Evolutionary conservation across 2,797 vertebrate species (phyloP).

Genomic region (Malacoraja senta): DNA sequence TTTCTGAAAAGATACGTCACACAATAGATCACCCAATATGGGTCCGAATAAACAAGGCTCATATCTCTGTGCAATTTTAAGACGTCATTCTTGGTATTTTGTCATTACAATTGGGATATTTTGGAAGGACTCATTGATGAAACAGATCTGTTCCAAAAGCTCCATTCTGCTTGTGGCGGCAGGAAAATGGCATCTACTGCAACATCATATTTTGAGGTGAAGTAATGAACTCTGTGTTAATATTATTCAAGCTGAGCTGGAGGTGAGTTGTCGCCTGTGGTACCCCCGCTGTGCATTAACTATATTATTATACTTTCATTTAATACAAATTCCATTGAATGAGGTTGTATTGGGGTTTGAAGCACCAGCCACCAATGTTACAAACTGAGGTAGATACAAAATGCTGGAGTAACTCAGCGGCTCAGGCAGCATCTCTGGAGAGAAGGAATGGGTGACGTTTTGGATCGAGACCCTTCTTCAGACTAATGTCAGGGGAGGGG

Average conservation of each 20-base stretch:
- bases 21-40: background rate
- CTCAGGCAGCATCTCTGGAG: no score
- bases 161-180: background rate
- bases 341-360: background rate
- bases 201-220: background rate
- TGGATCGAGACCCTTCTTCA: no score
- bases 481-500: no score
- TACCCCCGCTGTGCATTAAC: background rate
- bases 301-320: background rate
- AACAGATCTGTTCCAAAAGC: background rate
- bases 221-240: background rate
- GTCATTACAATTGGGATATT: background rate
- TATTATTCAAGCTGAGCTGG: background rate
- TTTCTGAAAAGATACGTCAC: background rate
- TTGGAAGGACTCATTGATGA: background rate
- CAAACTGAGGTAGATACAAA: no score
- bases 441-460: no score
- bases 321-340: background rate
- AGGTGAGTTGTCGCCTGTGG: background rate
- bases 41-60: background rate
- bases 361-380: background rate
- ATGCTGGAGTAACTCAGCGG: no score
- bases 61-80: background rate
- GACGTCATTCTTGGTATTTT: background rate
- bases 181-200: background rate